phyloP scores from a whole-genome alignment of 2,888 invertebrate genomes.

The Ptychoptera contaminata region DNA sequence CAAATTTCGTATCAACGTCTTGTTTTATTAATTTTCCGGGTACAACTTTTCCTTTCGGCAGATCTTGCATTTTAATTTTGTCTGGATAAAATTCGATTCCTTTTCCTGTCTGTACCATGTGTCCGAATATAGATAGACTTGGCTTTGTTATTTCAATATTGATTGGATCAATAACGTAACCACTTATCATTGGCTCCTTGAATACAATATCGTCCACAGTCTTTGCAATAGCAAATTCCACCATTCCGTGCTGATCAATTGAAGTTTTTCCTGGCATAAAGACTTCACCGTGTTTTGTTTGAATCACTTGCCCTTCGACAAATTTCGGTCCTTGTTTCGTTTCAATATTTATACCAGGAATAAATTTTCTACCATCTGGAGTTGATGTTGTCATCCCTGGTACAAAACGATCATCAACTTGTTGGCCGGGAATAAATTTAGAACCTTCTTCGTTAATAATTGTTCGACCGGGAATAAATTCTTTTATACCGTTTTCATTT shows the following conservation, averaged over 20 bases:
- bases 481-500: slow-evolving; percentile 27
- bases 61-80: slow-evolving; percentile 25
- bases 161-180: slow-evolving; percentile 41
- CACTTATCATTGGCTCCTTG: slow-evolving; percentile 36
- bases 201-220: slow-evolving; percentile 40
- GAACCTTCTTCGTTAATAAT: slow-evolving; percentile 43
- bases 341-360: slow-evolving; percentile 45
- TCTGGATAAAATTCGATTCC: slow-evolving; percentile 49
- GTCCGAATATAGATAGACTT: slow-evolving; percentile 42
- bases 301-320: slow-evolving; percentile 47
- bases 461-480: slow-evolving; percentile 48
- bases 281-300: slow-evolving; percentile 40
- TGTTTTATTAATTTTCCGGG: slow-evolving; percentile 47
- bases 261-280: slow-evolving; percentile 46
- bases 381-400: slow-evolving; percentile 39
- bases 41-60: slow-evolving; percentile 42
- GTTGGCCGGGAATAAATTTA: slow-evolving; percentile 49
- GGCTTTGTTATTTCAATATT: slow-evolving; percentile 36
- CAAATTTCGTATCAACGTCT: slow-evolving; percentile 44
- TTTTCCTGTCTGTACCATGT: slow-evolving; percentile 46
- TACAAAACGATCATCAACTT: slow-evolving; percentile 37
- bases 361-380: slow-evolving; percentile 33
- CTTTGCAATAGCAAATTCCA: slow-evolving; percentile 42
- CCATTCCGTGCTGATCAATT: slow-evolving; percentile 33
- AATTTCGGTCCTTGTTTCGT: slow-evolving; percentile 47